Percentiles rank a stretch among this genome's conserved stretches.
phyloP scores from a whole-genome alignment of 2,797 vertebrate genomes.

The Megalops cyprinoides region DNA sequence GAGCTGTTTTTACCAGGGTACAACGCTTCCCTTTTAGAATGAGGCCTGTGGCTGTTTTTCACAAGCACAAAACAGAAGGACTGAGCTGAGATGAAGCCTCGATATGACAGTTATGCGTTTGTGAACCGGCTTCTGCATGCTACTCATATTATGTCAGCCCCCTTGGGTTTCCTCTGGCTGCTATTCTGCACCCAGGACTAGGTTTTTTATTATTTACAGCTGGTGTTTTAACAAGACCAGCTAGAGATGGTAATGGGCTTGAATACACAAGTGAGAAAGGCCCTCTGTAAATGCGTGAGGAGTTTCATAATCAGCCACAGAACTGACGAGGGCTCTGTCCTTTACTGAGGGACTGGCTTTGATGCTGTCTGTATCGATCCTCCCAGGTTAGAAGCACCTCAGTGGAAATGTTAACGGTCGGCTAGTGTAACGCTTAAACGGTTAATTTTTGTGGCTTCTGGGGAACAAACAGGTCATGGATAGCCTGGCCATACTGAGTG shows the following conservation, averaged over 20 bases:
- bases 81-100: no score
- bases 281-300: neutral
- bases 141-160: neutral
- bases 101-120: no score
- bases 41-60: neutral
- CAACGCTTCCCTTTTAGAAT: neutral
- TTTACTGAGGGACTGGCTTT: no score
- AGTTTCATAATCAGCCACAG: no score
- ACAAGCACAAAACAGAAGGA: neutral
- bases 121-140: neutral
- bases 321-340: no score
- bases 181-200: neutral
- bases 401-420: no score
- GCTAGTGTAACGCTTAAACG: no score
- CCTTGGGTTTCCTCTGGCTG: neutral
- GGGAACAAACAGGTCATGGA: no score
- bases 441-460: no score
- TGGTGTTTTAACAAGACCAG: slow-evolving; percentile 54
- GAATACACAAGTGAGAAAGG: neutral
- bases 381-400: no score
- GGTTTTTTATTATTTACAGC: slow-evolving; percentile 55
- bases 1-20: neutral
- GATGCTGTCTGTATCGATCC: no score
- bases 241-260: neutral
- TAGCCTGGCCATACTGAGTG: no score